Evolutionary conservation across 1,140 invertebrate genomes (phyloP), one percentile per base, ranked within the genome.

Genomic region (Heliconius congener): DNA sequence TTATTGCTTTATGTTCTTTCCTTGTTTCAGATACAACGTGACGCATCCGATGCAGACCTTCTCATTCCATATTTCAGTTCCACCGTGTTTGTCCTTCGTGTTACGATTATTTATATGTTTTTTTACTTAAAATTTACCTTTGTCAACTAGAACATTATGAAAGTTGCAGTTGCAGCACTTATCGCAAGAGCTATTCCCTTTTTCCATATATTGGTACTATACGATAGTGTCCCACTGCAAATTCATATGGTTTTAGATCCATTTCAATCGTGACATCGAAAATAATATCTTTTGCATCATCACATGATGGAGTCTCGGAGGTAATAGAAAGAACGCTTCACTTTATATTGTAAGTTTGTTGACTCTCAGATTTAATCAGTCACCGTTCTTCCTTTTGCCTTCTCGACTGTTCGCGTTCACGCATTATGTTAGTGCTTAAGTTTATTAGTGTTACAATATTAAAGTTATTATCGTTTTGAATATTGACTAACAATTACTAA

Each of bases 401-500:
- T 79, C 87, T 84, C 66, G 86, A 82, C 78, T 82, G 60, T 82
- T 84, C 80, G 84, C 74, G 83, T 88, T 88, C 89, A 81, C 87
- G 90, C 85, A 81, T 89, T 66, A n/a, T 84, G 83, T 84, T 74
- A 74, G 34, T 23, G 1, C 57, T n/a, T 71, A 78, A 72, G 50
- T 74, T n/a, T 52, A 82, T 80, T 66, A 66, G 80, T 77, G 75
- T 84, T 80, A 74, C 84, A 39, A 34, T 71, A 37, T 37, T 84
- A 80, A 83, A 82, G 37, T 79, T 84, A 82, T 74, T 83, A 83
- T 81, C 80, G 81, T 90, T 93, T 94, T 93, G 87, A 93, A 92
- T 85, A 86, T 90, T 94, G 92, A 94, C 93, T 94, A 94, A 94
- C 92, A 91, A 87, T 79, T 84, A 93, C 91, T 94, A 93, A 94